Evolutionary conservation across 2,113 vertebrate species (phyloP), one percentile per base, ranked within the genome.

Genomic region (Cyprinodon brontotheroides): DNA sequence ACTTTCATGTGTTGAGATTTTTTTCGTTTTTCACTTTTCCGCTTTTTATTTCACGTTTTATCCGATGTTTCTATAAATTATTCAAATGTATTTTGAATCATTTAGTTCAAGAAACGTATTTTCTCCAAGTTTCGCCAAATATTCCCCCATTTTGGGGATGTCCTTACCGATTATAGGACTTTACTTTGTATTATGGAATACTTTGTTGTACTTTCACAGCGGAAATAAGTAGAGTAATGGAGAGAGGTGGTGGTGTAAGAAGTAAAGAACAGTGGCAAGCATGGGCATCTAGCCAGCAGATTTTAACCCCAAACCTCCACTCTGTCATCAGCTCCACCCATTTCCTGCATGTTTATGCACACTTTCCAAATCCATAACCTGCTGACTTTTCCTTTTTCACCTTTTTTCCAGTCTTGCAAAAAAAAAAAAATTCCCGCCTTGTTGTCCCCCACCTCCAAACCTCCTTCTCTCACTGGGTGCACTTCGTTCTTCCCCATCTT

Each of bases 231-330:
- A 77, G 80, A 86, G 80, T 82, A 86, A 84, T 78, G 68, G 61
- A 75, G 62, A 78, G 73, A 77, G 72, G 66, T 64, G 68, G 61
- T 68, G 71, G 70, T 65, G 63, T 65, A 77, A 61, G 78, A 79
- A 85, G 81, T 84, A 72, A 65, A 79, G 67, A 22, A 69, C 65
- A 60, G 63, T 65, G 78, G 47, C 64, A 70, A 81, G 78, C 69
- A 70, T 87, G 86, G 89, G 88, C 88, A 89, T 80, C 62, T 53
- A 84, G 87, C 88, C 85, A 89, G 77, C 74, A 77, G 41, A 75
- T 68, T 45, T 9, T 65, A 68, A 74, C 61, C 60, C 66, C 62
- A 85, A 79, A 78, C 39, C 73, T 74, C 71, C 72, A 69, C 74
- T 74, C 71, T 47, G 40, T 81, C 77, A 76, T 68, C 63, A 74